Evolutionary conservation across 2,888 invertebrate genomes (phyloP), one percentile per base, ranked within the genome.

Genomic region (Diaphora mendica): DNA sequence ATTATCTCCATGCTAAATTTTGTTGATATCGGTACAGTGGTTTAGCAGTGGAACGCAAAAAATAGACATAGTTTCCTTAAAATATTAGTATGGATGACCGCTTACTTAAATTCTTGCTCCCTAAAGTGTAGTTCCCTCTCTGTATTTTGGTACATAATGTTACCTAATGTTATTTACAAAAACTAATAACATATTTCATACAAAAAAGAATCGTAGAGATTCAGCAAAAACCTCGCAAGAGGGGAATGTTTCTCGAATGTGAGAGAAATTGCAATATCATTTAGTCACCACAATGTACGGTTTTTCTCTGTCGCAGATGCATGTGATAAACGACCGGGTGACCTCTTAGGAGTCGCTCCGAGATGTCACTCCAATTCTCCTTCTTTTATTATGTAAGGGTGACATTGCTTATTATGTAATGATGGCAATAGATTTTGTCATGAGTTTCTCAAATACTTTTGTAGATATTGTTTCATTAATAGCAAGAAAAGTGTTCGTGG

Each of bases 221-320:
- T 69, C 51, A 44, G 79, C 74, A 77, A 77, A 72, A 80, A 75
- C 74, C 35, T 70, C 64, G 33, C 44, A 77, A 72, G 30, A 62
- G 80, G 78, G 82, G 83, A 85, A 84, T 85, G 79, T 79, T 73
- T 77, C 81, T 85, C 80, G 79, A 86, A 79, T 81, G 82, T 79
- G 79, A 84, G 82, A 85, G 85, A 91, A 90, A 92, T 92, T 88
- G 91, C 91, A 91, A 91, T 92, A 92, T 91, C 92, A 93, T 92
- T 91, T 88, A 92, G 92, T 90, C 87, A 85, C 87, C 85, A 82
- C 84, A 77, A 87, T 87, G 80, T 83, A 83, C 78, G 84, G 79
- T 88, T 91, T 91, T 91, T 83, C 80, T 76, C 83, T 81, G 87
- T 84, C 90, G 87, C 91, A 90, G 91, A 91, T 93, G 91, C 90